Conservation (phyloP, 1,140 invertebrate genomes). For the Drosophila punjabiensis region DNA sequence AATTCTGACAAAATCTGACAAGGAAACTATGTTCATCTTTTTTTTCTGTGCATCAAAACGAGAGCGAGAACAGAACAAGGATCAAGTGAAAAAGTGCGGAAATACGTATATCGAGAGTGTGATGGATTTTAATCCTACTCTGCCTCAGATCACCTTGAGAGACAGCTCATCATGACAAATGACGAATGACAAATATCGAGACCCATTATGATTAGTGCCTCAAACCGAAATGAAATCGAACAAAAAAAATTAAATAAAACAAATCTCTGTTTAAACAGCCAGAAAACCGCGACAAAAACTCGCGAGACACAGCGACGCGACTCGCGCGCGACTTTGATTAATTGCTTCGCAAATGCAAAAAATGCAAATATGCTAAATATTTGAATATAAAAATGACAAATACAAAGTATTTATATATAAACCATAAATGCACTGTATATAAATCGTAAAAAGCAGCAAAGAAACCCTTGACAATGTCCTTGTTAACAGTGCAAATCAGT, state of each 20-base stretch:
- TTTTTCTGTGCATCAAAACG: conserved; percentile 12
- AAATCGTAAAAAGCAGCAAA: background rate
- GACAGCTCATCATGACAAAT: conserved; percentile 19
- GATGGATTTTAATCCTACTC: background rate
- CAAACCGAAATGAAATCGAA: conserved; percentile 41
- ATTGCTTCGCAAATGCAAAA: conserved; percentile 51
- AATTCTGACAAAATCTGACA: background rate
- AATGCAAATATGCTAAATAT: conserved; percentile 20
- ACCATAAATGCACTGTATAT: background rate
- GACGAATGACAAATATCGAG: conserved; percentile 51
- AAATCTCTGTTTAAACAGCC: conserved; percentile 12
- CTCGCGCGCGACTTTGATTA: conserved; percentile 74
- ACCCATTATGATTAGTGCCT: conserved; percentile 51
- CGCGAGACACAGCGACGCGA: conserved; percentile 65
- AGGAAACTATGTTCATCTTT: conserved; percentile 15
- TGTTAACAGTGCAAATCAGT: background rate
- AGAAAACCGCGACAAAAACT: conserved; percentile 21
- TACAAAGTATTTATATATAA: conserved; percentile 14
- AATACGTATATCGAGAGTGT: background rate
- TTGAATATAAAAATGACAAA: background rate
- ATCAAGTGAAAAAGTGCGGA: conserved; percentile 39
- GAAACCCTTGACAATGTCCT: conserved; percentile 11
- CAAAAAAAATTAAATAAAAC: conserved; percentile 19
- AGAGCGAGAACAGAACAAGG: background rate
- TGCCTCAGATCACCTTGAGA: conserved; percentile 30